Conservation (phyloP, 2,888 invertebrate species). For the Opisthograptis luteolata region DNA sequence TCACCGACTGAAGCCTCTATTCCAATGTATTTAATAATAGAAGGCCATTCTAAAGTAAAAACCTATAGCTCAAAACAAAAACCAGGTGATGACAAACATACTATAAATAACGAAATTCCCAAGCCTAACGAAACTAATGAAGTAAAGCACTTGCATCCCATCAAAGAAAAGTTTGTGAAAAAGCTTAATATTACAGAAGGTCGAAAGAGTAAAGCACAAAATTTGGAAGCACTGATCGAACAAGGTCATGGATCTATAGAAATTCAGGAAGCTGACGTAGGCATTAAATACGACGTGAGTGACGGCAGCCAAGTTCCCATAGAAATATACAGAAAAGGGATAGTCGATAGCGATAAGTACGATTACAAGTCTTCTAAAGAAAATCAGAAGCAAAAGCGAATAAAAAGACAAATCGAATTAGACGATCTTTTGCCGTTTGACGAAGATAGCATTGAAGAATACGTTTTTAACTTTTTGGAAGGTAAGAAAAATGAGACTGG, state of each 20-base stretch:
- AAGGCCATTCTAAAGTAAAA: constrained; percentile 94
- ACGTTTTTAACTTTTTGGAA: constrained; percentile 69
- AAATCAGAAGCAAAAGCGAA: constrained; percentile 45
- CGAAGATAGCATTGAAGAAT: constrained; percentile 73
- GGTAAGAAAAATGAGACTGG: constrained; percentile 69
- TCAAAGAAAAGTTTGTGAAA: constrained; percentile 62
- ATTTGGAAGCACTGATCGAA: constrained; percentile 68
- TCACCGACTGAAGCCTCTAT: constrained; percentile 75
- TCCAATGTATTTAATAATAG: constrained; percentile 91
- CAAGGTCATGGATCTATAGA: constrained; percentile 78
- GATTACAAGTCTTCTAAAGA: constrained; percentile 51
- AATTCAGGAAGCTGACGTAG: constrained; percentile 84
- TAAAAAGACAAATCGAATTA: constrained; percentile 68
- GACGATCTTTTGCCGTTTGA: constrained; percentile 74
- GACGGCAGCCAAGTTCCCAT: constrained; percentile 78
- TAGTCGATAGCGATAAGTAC: constrained; percentile 82
- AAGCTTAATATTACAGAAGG: constrained; percentile 54
- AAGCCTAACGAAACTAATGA: constrained; percentile 78
- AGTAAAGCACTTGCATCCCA: constrained; percentile 84
- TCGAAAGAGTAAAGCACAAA: constrained; percentile 63
- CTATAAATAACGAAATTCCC: constrained; percentile 78
- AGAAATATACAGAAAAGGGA: constrained; percentile 85
- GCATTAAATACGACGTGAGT: constrained; percentile 84
- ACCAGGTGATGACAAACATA: constrained; percentile 63
- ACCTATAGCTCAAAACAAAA: constrained; percentile 88